Base-by-base conservation (phyloP, 2,113 vertebrate genomes). In the Synchiropus splendidus region DNA sequence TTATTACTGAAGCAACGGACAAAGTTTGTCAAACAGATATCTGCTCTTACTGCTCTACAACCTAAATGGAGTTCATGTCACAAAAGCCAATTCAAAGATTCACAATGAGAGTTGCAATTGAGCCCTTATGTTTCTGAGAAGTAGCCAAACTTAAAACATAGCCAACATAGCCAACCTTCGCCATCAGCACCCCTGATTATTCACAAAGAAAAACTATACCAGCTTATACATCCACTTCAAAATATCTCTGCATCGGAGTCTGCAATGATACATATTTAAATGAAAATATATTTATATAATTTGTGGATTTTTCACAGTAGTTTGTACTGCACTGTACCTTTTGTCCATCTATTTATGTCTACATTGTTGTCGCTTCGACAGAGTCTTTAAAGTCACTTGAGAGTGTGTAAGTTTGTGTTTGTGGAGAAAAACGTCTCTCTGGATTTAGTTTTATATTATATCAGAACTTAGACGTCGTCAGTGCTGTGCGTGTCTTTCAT, bases 261-360 rank as follows among this genome's bases (percentile, higher is more conserved):
- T 77, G 75, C 71, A 79, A 81, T 80, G 77, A 79, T 77, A 83
- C 80, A 82, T 77, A 81, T 80, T 81, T 78, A 81, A 83, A 84
- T 82, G 78, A 83, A 85, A 85, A 85, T 85, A 83, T 80, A 83
- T 82, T 82, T 75, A 82, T 82, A 81, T 82, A 80, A 80, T 79
- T 78, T 81, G 77, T 80, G 76, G 68, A 75, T 77, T 83, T 81
- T 82, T 85, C 80, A 84, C 80, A 84, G 81, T 81, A 80, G 70
- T 79, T 75, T 83, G 76, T 81, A 79, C 73, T 77, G 78, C 62
- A 64, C 74, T 79, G 77, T 82, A 82, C 78, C 78, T 72, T 78
- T 61, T 73, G 74, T 81, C 77, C 73, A 62, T 81, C 72, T 78
- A 70, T 61, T 72, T 71, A 74, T 76, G 73, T 71, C 74, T 75